Evolutionary conservation across 2,113 vertebrate genomes (phyloP).

Genomic region (Bos indicus): DNA sequence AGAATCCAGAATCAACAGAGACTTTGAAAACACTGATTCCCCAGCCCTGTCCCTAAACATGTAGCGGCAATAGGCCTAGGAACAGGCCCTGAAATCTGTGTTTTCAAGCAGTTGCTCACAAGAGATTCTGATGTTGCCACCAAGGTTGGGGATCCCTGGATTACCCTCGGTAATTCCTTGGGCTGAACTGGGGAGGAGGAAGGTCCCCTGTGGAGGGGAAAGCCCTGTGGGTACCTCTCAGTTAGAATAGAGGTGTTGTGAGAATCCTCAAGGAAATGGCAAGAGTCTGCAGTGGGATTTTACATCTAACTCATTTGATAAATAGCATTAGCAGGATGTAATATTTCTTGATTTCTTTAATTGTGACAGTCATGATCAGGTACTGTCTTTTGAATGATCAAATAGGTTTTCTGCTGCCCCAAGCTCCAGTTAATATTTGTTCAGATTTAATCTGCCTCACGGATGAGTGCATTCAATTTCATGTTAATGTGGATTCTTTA

Average conservation of each 20-base stretch:
- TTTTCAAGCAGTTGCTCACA: not conserved
- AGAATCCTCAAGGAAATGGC: not conserved
- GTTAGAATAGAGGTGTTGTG: rapidly evolving
- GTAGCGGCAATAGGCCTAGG: not conserved
- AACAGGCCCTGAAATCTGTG: not conserved
- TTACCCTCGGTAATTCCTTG: not conserved
- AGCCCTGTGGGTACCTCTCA: not conserved
- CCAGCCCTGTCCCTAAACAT: not conserved
- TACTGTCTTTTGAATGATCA: conserved; percentile 12
- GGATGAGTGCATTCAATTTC: conserved; percentile 26
- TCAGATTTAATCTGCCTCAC: conserved; percentile 48
- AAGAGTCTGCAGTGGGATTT: not conserved
- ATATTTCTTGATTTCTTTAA: conserved; percentile 28
- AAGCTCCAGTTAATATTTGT: conserved; percentile 49
- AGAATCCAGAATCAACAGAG: not conserved
- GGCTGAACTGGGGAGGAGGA: not conserved
- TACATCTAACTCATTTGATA: not conserved
- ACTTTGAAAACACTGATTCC: not conserved
- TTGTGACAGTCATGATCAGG: not conserved
- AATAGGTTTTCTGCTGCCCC: conserved; percentile 28
- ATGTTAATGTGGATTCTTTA: not conserved
- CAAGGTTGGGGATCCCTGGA: not conserved
- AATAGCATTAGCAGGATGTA: not conserved
- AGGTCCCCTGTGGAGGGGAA: not conserved
- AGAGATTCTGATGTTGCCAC: not conserved